These are phyloP conservation scores for Spondyliosoma cantharus DNA, from an alignment of 2,797 vertebrate genomes.

Conservation along the genomic window DNA sequence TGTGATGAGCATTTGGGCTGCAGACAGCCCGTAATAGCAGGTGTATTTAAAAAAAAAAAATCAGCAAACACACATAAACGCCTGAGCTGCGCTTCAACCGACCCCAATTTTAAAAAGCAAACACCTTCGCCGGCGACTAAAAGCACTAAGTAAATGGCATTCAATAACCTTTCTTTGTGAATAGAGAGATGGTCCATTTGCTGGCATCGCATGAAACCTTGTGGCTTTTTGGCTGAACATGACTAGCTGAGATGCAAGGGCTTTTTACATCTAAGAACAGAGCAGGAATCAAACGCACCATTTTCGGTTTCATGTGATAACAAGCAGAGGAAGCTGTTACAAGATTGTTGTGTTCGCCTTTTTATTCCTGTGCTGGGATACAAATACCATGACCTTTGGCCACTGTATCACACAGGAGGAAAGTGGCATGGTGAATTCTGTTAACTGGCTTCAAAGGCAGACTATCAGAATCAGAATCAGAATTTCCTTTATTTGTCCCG, in stretches of 20 bases:
- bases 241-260: slow-evolving; percentile 17
- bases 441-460: slow-evolving; percentile 17
- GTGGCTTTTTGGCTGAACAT: slow-evolving; percentile 27
- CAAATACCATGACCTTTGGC: slow-evolving; percentile 67
- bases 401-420: slow-evolving; percentile 16
- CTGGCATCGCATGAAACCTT: slow-evolving; percentile 18
- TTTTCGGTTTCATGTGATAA: slow-evolving; percentile 45
- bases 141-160: slow-evolving; percentile 66
- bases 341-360: slow-evolving; percentile 41
- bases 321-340: slow-evolving; percentile 29
- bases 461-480: too few relatives aligned
- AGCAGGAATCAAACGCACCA: slow-evolving; percentile 40
- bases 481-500: too few relatives aligned
- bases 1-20: slow-evolving; percentile 39
- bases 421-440: slow-evolving; percentile 30
- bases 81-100: slow-evolving; percentile 35
- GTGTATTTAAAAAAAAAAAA: slow-evolving; percentile 41
- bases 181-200: slow-evolving; percentile 40
- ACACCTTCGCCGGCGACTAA: slow-evolving; percentile 57
- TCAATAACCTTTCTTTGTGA: slow-evolving; percentile 66
- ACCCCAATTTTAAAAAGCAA: slow-evolving; percentile 74
- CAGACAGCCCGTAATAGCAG: slow-evolving; percentile 43
- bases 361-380: slow-evolving; percentile 48
- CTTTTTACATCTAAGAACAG: slow-evolving; percentile 33
- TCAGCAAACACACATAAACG: slow-evolving; percentile 15